These are phyloP conservation scores for Halcyon badia DNA, from an alignment of 2,797 vertebrate genomes.

Conservation along the genomic window DNA sequence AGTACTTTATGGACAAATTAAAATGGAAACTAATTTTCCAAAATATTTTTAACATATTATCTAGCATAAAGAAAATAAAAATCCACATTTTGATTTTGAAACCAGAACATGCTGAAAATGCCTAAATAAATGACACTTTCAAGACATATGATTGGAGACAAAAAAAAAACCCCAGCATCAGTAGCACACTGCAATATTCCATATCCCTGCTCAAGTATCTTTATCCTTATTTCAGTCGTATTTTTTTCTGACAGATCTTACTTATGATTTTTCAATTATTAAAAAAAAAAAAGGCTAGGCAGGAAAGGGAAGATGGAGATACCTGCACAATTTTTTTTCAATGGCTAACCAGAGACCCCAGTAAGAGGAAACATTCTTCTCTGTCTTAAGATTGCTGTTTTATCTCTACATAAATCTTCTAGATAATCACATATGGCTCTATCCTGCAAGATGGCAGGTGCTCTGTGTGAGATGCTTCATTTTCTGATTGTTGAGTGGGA, in stretches of 20 bases:
- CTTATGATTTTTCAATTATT: not conserved
- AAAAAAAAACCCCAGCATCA: not conserved
- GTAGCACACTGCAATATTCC: not conserved
- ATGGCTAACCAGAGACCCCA: not conserved
- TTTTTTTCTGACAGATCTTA: not conserved
- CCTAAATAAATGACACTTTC: not conserved
- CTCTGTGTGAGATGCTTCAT: constrained; percentile 18
- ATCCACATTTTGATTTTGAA: not conserved
- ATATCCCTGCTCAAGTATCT: not conserved
- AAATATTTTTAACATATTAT: not conserved
- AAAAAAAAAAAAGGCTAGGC: not conserved
- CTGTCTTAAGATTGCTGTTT: not conserved
- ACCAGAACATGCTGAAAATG: not conserved
- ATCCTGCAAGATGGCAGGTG: constrained; percentile 51
- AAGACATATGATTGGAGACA: not conserved
- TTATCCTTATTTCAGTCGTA: not conserved
- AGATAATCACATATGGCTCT: constrained; percentile 42
- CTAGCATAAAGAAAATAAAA: not conserved
- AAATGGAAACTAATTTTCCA: not conserved
- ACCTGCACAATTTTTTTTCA: not conserved
- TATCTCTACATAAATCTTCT: constrained; percentile 6
- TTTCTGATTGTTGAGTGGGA: constrained; percentile 63
- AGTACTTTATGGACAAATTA: not conserved
- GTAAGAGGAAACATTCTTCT: not conserved
- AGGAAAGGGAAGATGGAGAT: not conserved